These are phyloP conservation scores for Apostichopus leukothele DNA, from an alignment of 53 echinoderm and acorn worm species.

Conservation along the genomic window DNA sequence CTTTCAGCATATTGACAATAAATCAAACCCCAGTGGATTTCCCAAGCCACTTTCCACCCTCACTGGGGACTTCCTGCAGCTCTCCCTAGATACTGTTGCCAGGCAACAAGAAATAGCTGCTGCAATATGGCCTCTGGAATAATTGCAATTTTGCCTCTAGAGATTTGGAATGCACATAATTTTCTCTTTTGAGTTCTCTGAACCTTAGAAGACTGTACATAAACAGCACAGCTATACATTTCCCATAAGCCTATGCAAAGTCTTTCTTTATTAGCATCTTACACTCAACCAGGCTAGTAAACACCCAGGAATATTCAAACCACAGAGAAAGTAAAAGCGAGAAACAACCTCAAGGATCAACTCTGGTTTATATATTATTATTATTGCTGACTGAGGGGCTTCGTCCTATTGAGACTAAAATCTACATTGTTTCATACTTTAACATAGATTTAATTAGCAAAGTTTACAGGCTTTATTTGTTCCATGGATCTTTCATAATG, in stretches of 20 bases:
- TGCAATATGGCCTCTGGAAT: constrained; percentile 53
- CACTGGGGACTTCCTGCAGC: constrained; percentile 49
- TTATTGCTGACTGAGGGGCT: too few relatives aligned
- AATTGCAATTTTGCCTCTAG: constrained; percentile 49
- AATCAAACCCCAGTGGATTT: constrained; percentile 49
- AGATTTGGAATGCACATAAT: constrained; percentile 48
- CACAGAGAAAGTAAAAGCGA: background rate
- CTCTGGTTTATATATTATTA: too few relatives aligned
- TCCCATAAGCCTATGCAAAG: constrained; percentile 29
- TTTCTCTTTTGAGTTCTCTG: constrained; percentile 49
- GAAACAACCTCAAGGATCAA: background rate
- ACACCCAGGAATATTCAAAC: background rate
- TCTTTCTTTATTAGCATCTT: constrained; percentile 36
- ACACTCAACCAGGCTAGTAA: constrained; percentile 10
- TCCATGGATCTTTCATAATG: too few relatives aligned
- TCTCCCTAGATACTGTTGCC: constrained; percentile 44
- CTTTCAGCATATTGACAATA: constrained; percentile 54
- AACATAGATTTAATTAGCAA: too few relatives aligned
- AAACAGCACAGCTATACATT: constrained; percentile 30
- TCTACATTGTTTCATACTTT: too few relatives aligned
- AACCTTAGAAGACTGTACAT: constrained; percentile 31
- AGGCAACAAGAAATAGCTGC: constrained; percentile 43
- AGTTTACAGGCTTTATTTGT: too few relatives aligned
- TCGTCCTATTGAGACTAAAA: too few relatives aligned
- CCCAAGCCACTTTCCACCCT: constrained; percentile 48